Percentiles rank a stretch among this genome's conserved stretches.
Conservation (phyloP, 2,113 vertebrate species). For the Chamaetylas fuelleborni region DNA sequence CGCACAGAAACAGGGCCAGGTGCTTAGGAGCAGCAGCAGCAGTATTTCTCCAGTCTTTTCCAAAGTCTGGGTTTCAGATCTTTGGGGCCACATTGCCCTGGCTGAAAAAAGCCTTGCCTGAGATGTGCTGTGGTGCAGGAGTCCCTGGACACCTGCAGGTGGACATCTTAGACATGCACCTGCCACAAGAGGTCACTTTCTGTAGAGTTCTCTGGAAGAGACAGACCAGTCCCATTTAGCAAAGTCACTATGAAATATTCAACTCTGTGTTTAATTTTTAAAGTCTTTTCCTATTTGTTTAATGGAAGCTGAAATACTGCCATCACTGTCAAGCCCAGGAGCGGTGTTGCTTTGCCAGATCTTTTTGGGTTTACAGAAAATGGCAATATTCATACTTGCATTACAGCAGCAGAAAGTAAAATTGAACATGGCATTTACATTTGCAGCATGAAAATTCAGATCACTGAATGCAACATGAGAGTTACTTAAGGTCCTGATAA, state of each 20-base stretch:
- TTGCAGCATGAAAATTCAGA: constrained; percentile 53
- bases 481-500: constrained; percentile 25
- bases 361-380: constrained; percentile 57
- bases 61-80: background rate
- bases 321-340: constrained; percentile 40
- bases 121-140: rapidly evolving
- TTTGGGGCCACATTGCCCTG: background rate
- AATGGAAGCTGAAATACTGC: constrained; percentile 67
- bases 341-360: background rate
- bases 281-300: constrained; percentile 67
- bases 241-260: constrained; percentile 66
- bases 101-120: background rate
- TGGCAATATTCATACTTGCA: constrained; percentile 51
- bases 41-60: background rate
- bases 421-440: constrained; percentile 67
- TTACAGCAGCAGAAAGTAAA: constrained; percentile 36
- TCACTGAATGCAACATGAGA: constrained; percentile 11
- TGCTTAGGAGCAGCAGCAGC: background rate
- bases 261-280: constrained; percentile 70
- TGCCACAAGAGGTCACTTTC: constrained; percentile 45
- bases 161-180: background rate
- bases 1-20: rapidly evolving
- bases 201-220: background rate
- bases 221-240: background rate
- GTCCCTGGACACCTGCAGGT: background rate